These are phyloP conservation scores for Phaetusa simplex DNA, from an alignment of 2,113 vertebrate genomes.

Conservation along the genomic window DNA sequence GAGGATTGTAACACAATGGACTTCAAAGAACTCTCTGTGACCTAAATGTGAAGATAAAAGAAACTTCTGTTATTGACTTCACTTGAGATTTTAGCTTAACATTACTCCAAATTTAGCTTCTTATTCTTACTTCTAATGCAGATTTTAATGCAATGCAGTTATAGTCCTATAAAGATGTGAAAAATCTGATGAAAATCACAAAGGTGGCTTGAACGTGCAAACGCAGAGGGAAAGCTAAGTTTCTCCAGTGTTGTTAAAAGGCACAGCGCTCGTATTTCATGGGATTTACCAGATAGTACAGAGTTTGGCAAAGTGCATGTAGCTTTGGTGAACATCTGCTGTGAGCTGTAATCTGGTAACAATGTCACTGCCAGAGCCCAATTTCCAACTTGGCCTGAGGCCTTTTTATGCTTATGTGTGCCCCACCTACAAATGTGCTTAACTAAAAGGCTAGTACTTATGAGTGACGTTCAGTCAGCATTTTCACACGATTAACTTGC, in stretches of 20 bases:
- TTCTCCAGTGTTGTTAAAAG: not conserved
- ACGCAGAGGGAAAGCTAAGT: not conserved
- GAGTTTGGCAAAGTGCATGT: not conserved
- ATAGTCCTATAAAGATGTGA: not conserved
- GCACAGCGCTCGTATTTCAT: not conserved
- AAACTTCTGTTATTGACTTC: not conserved
- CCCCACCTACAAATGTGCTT: constrained; percentile 46
- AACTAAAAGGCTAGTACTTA: constrained; percentile 29
- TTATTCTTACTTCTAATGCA: not conserved
- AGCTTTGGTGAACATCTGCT: not conserved
- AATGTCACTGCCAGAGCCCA: constrained; percentile 36
- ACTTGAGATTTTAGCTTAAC: not conserved
- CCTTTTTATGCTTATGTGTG: not conserved
- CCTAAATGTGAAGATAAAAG: not conserved
- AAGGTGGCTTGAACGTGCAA: not conserved
- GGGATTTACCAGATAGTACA: not conserved
- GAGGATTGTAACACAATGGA: not conserved
- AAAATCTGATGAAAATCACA: not conserved
- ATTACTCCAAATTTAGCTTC: not conserved
- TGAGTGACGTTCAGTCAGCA: constrained; percentile 60
- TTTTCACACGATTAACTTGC: constrained; percentile 68
- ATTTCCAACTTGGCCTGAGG: constrained; percentile 31
- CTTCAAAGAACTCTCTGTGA: not conserved
- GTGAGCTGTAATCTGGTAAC: constrained; percentile 2
- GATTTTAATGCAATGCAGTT: not conserved